These are phyloP conservation scores for Cherax destructor DNA, from an alignment of 1,140 invertebrate genomes.

Conservation along the genomic window DNA sequence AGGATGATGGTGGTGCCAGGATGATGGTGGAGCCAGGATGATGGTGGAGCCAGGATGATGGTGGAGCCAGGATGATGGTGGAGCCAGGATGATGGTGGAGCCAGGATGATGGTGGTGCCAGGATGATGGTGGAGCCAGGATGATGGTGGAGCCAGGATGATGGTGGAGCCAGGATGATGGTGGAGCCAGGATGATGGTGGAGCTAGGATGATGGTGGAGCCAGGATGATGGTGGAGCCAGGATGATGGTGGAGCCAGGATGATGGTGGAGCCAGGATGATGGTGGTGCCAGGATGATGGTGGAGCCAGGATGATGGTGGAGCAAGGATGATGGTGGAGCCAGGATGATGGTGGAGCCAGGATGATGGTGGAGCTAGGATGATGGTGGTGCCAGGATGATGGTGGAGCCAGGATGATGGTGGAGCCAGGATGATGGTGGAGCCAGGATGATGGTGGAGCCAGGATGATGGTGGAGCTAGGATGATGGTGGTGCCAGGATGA, in stretches of 20 bases:
- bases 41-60: background rate
- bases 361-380: background rate
- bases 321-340: background rate
- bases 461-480: background rate
- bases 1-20: too few species aligned
- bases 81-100: too few species aligned
- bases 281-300: background rate
- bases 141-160: too few species aligned
- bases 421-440: background rate
- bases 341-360: background rate
- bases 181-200: too few species aligned
- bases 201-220: too few species aligned
- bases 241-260: background rate
- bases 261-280: background rate
- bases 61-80: too few species aligned
- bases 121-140: too few species aligned
- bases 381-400: background rate
- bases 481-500: background rate
- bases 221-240: background rate
- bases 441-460: background rate
- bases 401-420: background rate
- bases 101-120: too few species aligned
- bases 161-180: too few species aligned
- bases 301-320: background rate
- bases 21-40: background rate